phyloP scores from a whole-genome alignment of 2,797 vertebrate genomes.

The Falco peregrinus region DNA sequence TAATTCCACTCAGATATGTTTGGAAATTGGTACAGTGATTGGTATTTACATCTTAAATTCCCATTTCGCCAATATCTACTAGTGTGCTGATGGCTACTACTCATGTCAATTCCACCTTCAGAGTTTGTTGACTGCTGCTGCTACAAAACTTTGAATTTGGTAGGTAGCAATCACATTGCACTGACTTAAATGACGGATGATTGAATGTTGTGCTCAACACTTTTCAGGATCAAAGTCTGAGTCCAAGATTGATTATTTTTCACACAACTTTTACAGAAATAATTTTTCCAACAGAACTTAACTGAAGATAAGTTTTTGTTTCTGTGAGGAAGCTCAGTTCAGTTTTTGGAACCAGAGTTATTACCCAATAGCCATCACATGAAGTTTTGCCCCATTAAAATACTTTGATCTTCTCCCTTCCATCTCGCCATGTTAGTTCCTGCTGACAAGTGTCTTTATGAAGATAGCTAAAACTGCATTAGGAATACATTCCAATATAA shows the following conservation, averaged over 20 bases:
- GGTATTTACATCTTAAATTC: not conserved
- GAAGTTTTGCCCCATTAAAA: not conserved
- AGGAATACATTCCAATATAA: not conserved
- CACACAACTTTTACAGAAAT: not conserved
- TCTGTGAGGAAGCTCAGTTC: not conserved
- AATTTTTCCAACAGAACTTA: not conserved
- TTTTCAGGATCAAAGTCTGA: not conserved
- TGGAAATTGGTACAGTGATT: not conserved
- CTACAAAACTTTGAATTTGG: not conserved
- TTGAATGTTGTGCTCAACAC: not conserved
- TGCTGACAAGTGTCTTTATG: not conserved
- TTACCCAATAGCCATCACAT: not conserved
- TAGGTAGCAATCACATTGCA: not conserved
- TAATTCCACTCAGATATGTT: not conserved
- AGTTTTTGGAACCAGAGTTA: not conserved
- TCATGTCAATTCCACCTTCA: not conserved
- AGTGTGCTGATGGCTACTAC: not conserved
- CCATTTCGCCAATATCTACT: not conserved
- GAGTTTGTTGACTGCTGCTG: not conserved
- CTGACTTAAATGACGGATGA: not conserved
- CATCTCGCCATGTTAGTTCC: not conserved
- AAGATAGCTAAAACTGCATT: not conserved
- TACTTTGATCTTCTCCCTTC: not conserved
- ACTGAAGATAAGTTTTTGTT: not conserved
- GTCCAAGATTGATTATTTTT: not conserved